phyloP scores from a whole-genome alignment of 2,888 invertebrate species.

The Drosophila prostipennis region DNA sequence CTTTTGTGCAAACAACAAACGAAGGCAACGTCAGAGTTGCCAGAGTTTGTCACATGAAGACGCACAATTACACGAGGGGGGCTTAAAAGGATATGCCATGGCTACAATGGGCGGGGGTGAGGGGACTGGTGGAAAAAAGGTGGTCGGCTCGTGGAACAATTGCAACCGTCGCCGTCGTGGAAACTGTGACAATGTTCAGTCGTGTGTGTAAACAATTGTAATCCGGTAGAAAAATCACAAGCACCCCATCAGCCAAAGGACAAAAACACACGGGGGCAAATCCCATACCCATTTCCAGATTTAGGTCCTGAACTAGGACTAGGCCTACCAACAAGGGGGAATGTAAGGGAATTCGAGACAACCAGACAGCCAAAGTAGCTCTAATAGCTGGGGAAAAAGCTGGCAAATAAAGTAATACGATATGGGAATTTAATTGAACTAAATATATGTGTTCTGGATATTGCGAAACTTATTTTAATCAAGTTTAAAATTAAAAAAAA shows the following conservation, averaged over 20 bases:
- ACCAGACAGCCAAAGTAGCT: constrained; percentile 13
- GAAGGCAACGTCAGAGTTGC: constrained; percentile 50
- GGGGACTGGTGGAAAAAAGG: constrained; percentile 5
- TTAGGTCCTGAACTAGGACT: constrained; percentile 20
- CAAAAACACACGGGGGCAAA: constrained; percentile 25
- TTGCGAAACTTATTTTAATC: too few species aligned
- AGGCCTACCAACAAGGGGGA: constrained; percentile 26
- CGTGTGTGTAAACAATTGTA: constrained; percentile 79
- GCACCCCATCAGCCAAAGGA: constrained; percentile 47
- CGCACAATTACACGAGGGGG: constrained; percentile 66
- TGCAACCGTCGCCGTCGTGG: constrained; percentile 56
- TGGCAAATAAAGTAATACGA: constrained; percentile 28
- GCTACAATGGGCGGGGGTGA: constrained; percentile 1
- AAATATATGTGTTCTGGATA: neutral
- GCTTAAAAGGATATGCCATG: constrained; percentile 60
- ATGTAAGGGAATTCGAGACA: constrained; percentile 6
- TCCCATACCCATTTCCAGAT: constrained; percentile 7
- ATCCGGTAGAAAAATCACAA: constrained; percentile 77
- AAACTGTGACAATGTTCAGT: constrained; percentile 78
- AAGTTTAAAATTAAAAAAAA: too few species aligned
- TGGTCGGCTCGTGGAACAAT: constrained; percentile 47
- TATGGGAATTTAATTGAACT: constrained; percentile 21
- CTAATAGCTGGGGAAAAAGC: neutral
- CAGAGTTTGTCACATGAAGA: constrained; percentile 63
- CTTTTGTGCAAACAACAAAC: constrained; percentile 65